Evolutionary conservation across 2,888 invertebrate species (phyloP).

Genomic region (Diachrysia chrysitis): DNA sequence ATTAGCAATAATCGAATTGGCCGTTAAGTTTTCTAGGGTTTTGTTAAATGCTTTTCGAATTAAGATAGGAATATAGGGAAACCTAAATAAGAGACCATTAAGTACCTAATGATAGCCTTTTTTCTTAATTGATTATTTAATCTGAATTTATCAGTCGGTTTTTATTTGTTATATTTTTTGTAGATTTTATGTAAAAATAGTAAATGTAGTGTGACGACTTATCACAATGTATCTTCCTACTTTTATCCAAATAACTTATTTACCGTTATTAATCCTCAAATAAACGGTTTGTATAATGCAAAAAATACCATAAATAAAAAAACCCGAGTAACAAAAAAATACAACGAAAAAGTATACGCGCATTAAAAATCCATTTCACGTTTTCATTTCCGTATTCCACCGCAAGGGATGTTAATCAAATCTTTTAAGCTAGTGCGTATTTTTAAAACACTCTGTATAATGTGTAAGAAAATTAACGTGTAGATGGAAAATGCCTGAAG

Average conservation of each 20-base stretch:
- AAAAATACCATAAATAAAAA: constrained; percentile 45
- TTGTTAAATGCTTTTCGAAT: not conserved
- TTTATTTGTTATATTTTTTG: not conserved
- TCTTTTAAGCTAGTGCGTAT: constrained; percentile 25
- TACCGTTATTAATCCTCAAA: not conserved
- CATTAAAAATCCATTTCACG: constrained; percentile 49
- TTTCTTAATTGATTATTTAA: not conserved
- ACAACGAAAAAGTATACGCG: constrained; percentile 25
- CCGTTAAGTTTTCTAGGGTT: not conserved
- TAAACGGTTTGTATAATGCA: constrained; percentile 15
- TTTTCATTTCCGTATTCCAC: constrained; percentile 49
- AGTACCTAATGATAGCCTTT: too few relatives aligned
- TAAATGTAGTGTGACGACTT: too few relatives aligned
- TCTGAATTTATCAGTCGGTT: not conserved
- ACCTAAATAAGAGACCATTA: constrained; percentile 4
- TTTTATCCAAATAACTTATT: not conserved
- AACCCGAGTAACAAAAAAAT: constrained; percentile 14
- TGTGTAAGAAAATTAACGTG: constrained; percentile 40
- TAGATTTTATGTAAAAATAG: too few relatives aligned
- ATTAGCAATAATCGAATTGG: not conserved
- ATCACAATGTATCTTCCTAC: too few relatives aligned
- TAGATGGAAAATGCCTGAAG: constrained; percentile 72
- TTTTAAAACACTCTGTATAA: constrained; percentile 47
- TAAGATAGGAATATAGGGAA: constrained; percentile 1
- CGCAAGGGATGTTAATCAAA: constrained; percentile 41